Evolutionary conservation across 2,797 vertebrate genomes (phyloP), one percentile per base, ranked within the genome.

Genomic region (Gouania willdenowi): DNA sequence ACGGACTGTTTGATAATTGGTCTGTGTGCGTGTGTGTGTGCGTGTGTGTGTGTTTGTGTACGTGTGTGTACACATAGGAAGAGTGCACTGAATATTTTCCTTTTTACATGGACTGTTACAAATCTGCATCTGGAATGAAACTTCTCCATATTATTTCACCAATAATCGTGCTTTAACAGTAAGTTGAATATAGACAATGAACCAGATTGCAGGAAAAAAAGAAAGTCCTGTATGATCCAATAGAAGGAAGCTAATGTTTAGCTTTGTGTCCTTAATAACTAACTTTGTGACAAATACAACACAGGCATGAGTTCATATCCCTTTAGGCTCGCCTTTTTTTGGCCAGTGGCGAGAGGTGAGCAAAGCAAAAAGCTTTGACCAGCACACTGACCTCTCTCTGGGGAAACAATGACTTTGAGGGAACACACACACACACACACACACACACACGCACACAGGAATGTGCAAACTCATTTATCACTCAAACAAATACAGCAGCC

Each of bases 1-100:
- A 92, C 90, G 81, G 67, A 59, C 86, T 87, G 91, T 92, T 92
- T 95, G 94, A 96, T 94, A 97, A 91, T 43, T 70, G 24, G 39
- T 87, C 53, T 42, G 17, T 17, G 22, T 23, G 21, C 51, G 48
- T 41, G 40, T 55, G 41, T 43, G 66, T 39, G 38, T 49, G 43
- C 20, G 43, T 17, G 42, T 14, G 26, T 22, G 51, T 33, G 38
- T 28, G 37, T 15, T 20, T 6, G 46, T 27, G 31, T n/a, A 24
- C 15, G 43, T 15, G 36, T 8, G 23, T 26, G 35, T 26, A 14
- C 17, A 28, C 11, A 67, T 39, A n/a, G 13, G 14, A 13, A 14
- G 13, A 14, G 13, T n/a, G n/a, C n/a, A n/a, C n/a, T n/a, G n/a
- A n/a, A n/a, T n/a, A n/a, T n/a, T n/a, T n/a, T n/a, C n/a, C n/a